Conservation (phyloP, 2,888 invertebrate genomes). For the Anthrax anthrax region DNA sequence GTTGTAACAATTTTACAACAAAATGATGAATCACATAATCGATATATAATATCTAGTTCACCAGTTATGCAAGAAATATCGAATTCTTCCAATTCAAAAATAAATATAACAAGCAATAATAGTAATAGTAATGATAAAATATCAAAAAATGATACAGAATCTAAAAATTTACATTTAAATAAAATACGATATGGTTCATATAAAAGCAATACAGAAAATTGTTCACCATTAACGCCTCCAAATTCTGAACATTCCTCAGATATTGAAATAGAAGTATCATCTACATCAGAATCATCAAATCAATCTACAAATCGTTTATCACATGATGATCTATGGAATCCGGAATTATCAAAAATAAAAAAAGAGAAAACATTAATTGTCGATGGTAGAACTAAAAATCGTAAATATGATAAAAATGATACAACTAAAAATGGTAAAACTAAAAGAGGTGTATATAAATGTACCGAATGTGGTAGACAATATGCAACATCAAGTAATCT, state of each 20-base stretch:
- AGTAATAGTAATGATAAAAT: not conserved
- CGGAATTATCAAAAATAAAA: conserved; percentile 8
- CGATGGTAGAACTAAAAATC: conserved; percentile 45
- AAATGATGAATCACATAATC: conserved; percentile 6
- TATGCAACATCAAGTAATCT: conserved; percentile 86
- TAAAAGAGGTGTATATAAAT: conserved; percentile 44
- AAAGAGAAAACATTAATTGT: conserved; percentile 9
- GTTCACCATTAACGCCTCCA: conserved; percentile 48
- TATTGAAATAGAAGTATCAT: conserved; percentile 43
- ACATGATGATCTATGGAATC: conserved; percentile 10
- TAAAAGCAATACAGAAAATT: conserved; percentile 34
- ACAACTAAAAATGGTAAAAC: conserved; percentile 4
- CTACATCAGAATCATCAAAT: conserved; percentile 22
- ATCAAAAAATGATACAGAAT: conserved; percentile 15
- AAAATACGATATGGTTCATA: conserved; percentile 32
- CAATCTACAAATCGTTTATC: conserved; percentile 6
- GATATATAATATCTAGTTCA: conserved; percentile 11
- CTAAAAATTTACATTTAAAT: not conserved
- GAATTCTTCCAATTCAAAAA: conserved; percentile 14
- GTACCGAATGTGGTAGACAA: conserved; percentile 77
- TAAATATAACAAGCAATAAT: not conserved
- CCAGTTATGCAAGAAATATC: conserved; percentile 33
- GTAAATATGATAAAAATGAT: conserved; percentile 12
- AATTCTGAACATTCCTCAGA: conserved; percentile 61
- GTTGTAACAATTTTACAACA: conserved; percentile 47